Evolutionary conservation across 1,140 invertebrate species (phyloP).

Genomic region (Euura saliciscinereae): DNA sequence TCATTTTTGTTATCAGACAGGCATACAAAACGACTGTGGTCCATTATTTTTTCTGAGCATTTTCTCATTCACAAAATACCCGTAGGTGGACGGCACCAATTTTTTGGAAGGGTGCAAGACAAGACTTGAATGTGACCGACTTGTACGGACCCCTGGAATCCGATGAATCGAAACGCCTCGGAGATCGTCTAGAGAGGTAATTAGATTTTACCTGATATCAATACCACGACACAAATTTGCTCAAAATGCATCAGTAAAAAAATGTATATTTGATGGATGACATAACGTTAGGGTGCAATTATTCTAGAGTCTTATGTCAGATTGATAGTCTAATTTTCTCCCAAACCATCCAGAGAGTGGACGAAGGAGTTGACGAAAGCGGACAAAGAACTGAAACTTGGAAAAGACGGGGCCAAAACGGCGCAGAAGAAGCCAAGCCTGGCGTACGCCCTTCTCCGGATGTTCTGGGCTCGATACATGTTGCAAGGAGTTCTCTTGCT

Average conservation of each 20-base stretch:
- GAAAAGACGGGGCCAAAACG: slow-evolving; percentile 34
- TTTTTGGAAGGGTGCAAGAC: slow-evolving; percentile 59
- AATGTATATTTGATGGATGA: too few relatives aligned
- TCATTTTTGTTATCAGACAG: too few relatives aligned
- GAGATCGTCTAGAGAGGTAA: slow-evolving; percentile 61
- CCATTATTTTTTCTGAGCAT: too few relatives aligned
- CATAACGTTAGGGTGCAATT: too few relatives aligned
- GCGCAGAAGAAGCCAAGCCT: slow-evolving; percentile 50
- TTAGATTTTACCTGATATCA: too few relatives aligned
- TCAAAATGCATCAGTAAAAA: too few relatives aligned
- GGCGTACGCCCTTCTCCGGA: slow-evolving; percentile 50
- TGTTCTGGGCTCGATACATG: slow-evolving; percentile 56
- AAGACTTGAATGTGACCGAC: slow-evolving; percentile 60
- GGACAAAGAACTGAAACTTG: slow-evolving; percentile 37
- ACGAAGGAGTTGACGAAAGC: slow-evolving; percentile 50
- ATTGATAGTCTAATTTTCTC: too few relatives aligned
- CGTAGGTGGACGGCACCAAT: slow-evolving; percentile 57
- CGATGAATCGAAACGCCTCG: slow-evolving; percentile 57
- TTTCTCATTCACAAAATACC: too few relatives aligned
- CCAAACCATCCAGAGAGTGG: slow-evolving; percentile 54
- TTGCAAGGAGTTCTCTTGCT: slow-evolving; percentile 51
- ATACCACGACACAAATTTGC: too few relatives aligned
- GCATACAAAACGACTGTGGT: too few relatives aligned
- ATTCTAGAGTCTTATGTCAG: too few relatives aligned
- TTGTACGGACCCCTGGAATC: slow-evolving; percentile 59